These are phyloP conservation scores for Enteromius argenteus DNA, from an alignment of 2,797 vertebrate genomes.

Conservation along the genomic window DNA sequence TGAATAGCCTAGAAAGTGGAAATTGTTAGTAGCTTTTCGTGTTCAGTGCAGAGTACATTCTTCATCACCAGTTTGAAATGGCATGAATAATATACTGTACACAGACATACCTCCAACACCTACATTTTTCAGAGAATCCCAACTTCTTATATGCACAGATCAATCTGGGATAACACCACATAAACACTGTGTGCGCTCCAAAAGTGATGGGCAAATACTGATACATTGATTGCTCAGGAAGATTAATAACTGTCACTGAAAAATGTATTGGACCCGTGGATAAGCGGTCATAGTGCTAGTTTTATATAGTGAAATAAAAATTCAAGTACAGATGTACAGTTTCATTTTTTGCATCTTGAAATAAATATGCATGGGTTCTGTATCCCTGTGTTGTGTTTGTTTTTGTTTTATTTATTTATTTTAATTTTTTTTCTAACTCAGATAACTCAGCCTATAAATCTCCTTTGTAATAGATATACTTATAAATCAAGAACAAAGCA, in stretches of 20 bases:
- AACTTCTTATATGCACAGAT: background rate
- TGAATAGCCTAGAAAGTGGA: background rate
- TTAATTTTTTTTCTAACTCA: too few species aligned
- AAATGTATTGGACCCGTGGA: background rate
- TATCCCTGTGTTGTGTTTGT: too few species aligned
- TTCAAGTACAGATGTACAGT: too few species aligned
- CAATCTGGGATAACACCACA: background rate
- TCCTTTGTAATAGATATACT: too few species aligned
- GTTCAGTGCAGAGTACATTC: background rate
- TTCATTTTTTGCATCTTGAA: too few species aligned
- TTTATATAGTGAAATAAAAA: too few species aligned
- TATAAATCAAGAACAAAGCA: too few species aligned
- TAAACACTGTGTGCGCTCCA: background rate
- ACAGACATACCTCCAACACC: background rate
- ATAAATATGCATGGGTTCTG: too few species aligned
- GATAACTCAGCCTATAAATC: too few species aligned
- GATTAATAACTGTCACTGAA: background rate
- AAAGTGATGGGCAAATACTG: background rate
- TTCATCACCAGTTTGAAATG: background rate
- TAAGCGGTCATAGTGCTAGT: too few species aligned
- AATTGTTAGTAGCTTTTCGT: background rate
- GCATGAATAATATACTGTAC: too few species aligned
- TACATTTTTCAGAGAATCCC: background rate
- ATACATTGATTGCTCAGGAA: background rate
- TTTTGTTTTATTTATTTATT: too few species aligned